Evolutionary conservation across 2,113 vertebrate genomes (phyloP).

Genomic region (Sigmodon hispidus): DNA sequence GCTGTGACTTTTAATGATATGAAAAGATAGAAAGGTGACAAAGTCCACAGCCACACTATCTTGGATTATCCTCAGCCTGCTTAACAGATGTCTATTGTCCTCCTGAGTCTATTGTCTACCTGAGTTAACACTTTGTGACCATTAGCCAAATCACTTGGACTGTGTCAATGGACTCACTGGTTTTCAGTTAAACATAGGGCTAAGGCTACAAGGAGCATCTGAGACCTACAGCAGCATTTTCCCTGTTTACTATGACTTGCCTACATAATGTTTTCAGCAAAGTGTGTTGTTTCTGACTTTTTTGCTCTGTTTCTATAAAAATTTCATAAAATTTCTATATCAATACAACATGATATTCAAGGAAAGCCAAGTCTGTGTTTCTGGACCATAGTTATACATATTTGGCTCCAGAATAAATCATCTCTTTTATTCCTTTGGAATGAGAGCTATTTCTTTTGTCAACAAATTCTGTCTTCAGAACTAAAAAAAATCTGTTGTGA

Average conservation of each 20-base stretch:
- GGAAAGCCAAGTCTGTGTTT: too few species aligned
- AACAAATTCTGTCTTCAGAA: too few species aligned
- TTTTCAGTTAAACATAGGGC: background rate
- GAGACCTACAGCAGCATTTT: background rate
- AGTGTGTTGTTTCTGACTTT: too few species aligned
- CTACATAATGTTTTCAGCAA: background rate
- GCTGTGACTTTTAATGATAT: background rate
- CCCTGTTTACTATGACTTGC: background rate
- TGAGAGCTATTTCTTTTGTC: too few species aligned
- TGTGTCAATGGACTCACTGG: background rate
- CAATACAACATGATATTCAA: too few species aligned
- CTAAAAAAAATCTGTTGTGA: too few species aligned
- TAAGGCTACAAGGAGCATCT: background rate
- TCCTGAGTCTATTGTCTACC: background rate
- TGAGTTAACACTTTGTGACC: background rate
- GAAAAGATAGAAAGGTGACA: background rate
- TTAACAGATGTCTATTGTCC: background rate
- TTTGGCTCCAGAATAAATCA: too few species aligned
- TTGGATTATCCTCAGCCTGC: background rate
- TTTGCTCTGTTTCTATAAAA: too few species aligned
- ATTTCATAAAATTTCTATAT: too few species aligned
- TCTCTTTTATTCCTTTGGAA: too few species aligned
- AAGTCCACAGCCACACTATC: background rate
- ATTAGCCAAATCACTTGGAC: background rate
- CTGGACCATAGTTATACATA: too few species aligned